phyloP scores from a whole-genome alignment of 2,888 invertebrate genomes.

The Thyatira batis region DNA sequence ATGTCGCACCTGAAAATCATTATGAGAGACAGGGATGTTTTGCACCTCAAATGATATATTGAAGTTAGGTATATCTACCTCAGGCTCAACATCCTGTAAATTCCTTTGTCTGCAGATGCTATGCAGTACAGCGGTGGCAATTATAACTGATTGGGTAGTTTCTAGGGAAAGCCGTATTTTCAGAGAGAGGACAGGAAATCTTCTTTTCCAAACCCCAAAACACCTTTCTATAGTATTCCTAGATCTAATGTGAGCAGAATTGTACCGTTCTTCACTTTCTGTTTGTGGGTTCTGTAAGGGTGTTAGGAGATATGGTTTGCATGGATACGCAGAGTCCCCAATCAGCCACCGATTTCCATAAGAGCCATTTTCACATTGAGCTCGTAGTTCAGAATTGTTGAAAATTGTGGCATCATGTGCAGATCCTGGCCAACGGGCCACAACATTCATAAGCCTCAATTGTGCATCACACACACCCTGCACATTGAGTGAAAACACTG shows the following conservation, averaged over 20 bases:
- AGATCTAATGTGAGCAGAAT: constrained; percentile 21
- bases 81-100: no score
- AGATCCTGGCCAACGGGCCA: neutral
- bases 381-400: neutral
- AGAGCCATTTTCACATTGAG: neutral
- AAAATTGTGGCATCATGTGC: neutral
- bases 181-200: constrained; percentile 11
- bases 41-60: no score
- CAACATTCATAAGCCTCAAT: neutral
- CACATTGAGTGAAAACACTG: neutral
- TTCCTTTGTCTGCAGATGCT: no score
- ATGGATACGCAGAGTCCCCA: constrained; percentile 9
- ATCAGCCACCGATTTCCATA: neutral
- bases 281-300: constrained; percentile 18
- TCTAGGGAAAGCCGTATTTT: neutral
- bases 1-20: no score
- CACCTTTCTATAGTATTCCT: constrained; percentile 22
- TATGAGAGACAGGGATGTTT: no score
- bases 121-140: neutral
- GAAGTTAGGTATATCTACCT: no score
- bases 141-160: neutral
- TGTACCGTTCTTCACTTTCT: constrained; percentile 18
- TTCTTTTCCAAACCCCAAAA: constrained; percentile 25
- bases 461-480: neutral
- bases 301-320: constrained; percentile 15